A percentile compares a stretch with the other conserved stretches of the same genome.
Conservation (phyloP, 35 echinoderm and acorn worm species). For the Diadema setosum region DNA sequence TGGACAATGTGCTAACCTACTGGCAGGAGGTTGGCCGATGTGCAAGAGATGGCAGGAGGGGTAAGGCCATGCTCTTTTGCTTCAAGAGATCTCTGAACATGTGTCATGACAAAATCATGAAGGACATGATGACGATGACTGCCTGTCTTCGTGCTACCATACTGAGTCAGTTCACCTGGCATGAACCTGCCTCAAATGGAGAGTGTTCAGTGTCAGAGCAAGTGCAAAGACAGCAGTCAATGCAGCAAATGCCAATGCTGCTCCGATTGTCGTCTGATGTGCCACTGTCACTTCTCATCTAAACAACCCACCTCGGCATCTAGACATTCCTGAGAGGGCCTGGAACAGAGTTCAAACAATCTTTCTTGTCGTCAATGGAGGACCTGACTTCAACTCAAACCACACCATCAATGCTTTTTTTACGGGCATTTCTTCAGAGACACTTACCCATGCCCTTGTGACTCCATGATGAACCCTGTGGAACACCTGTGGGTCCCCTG, state of each 20-base stretch:
- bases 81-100: neutral
- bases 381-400: no score
- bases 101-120: neutral
- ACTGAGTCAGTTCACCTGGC: neutral
- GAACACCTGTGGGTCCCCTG: no score
- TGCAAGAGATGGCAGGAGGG: slow-evolving; percentile 16
- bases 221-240: neutral
- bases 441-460: no score
- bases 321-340: no score
- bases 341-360: no score
- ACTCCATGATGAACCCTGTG: no score
- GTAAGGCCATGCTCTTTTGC: neutral
- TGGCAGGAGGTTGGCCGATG: slow-evolving; percentile 34
- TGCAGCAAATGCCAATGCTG: neutral
- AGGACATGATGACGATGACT: neutral
- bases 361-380: no score
- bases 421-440: no score
- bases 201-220: neutral
- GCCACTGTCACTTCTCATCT: no score
- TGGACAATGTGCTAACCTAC: neutral
- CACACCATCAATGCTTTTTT: no score
- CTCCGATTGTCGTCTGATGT: neutral
- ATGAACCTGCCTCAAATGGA: neutral
- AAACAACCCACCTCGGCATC: no score
- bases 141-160: neutral